Evolutionary conservation across 2,113 vertebrate species (phyloP), one percentile per base, ranked within the genome.

Genomic region (Chinchilla lanigera): DNA sequence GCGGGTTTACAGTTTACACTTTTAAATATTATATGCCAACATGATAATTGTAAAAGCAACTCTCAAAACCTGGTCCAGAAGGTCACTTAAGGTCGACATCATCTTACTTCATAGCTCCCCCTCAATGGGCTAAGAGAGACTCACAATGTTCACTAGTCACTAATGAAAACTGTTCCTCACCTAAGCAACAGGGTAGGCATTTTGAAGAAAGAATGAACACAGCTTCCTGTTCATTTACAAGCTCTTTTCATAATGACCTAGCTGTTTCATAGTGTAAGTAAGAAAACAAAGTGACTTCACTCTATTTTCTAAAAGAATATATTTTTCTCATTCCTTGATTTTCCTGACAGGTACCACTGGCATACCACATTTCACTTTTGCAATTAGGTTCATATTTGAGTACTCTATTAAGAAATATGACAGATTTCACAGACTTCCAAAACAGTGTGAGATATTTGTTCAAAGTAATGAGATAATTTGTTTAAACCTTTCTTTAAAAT

Each of bases 381-480:
- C 33, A 84, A 47, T 16, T 56, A 69, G 50, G 93, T 69, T 97
- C 87, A 78, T 58, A 92, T 67, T 77, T 47, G 30, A 93, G 47
- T 33, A 84, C 33, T 71, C 13, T 86, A 86, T 73, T 41, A 91
- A 56, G 52, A 96, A 26, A 94, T 58, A 78, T 17, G 65, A 75
- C 33, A 96, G 26, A 60, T 88, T 10, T 26, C 50, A 86, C 0
- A 83, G 60, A 83, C 26, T 83, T 69, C 58, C 63, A 94, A 86
- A 92, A 63, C 0, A 78, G 65, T 56, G 61, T 85, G 44, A 87
- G 81, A 83, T 69, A 54, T 26, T 30, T 50, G 28, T 78, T n/a
- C n/a, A n/a, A n/a, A n/a, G n/a, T n/a, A n/a, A n/a, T n/a, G n/a
- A n/a, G n/a, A n/a, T n/a, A n/a, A 54, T 26, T 30, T 50, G 28